Evolutionary conservation across 2,888 invertebrate species (phyloP).

Genomic region (Spodoptera picta): DNA sequence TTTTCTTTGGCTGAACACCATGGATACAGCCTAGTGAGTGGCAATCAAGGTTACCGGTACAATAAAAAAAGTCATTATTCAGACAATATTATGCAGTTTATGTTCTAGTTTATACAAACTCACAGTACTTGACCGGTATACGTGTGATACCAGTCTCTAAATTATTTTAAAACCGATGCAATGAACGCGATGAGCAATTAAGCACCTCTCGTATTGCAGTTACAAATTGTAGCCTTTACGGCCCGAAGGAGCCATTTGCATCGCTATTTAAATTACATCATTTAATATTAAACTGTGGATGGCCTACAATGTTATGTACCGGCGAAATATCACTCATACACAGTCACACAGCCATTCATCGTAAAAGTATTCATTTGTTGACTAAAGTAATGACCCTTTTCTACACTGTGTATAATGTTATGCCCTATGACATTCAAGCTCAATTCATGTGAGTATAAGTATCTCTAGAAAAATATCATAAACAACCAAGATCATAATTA

Average conservation of each 20-base stretch:
- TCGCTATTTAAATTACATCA: constrained; percentile 46
- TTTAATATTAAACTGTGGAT: constrained; percentile 30
- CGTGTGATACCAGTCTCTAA: constrained; percentile 9
- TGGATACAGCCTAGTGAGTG: too few species aligned
- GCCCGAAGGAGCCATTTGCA: constrained; percentile 31
- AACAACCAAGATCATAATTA: constrained; percentile 21
- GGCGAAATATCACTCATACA: constrained; percentile 28
- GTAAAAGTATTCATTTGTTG: constrained; percentile 8
- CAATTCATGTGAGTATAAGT: background rate
- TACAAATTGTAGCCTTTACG: constrained; percentile 50
- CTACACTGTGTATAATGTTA: too few species aligned
- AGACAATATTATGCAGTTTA: constrained; percentile 11
- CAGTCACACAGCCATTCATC: too few species aligned
- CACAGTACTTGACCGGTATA: constrained; percentile 14
- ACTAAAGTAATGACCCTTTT: too few species aligned
- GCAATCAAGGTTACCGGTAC: too few species aligned
- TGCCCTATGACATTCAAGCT: too few species aligned
- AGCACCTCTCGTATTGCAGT: constrained; percentile 34
- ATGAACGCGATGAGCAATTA: constrained; percentile 33
- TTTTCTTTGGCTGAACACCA: too few species aligned
- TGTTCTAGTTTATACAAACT: constrained; percentile 16
- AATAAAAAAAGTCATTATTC: constrained; percentile 9
- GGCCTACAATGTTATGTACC: constrained; percentile 15
- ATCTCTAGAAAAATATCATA: background rate
- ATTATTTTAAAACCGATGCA: constrained; percentile 25